These are phyloP conservation scores for Calephelis virginiensis DNA, from an alignment of 1,140 invertebrate genomes.

Conservation along the genomic window DNA sequence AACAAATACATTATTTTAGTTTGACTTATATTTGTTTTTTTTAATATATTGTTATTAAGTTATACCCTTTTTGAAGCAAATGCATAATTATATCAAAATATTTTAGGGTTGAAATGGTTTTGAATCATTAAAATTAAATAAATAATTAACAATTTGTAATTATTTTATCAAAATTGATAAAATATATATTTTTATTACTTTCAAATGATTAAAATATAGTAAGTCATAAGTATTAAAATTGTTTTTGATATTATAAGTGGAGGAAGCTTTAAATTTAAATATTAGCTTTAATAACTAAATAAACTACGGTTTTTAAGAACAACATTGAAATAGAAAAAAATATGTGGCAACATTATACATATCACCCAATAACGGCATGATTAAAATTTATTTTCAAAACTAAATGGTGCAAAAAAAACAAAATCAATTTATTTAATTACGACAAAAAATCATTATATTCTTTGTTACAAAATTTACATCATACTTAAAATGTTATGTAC, in stretches of 20 bases:
- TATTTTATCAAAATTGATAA: neutral
- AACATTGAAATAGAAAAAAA: constrained; percentile 12
- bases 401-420: neutral
- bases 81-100: too few species aligned
- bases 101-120: neutral
- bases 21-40: too few species aligned
- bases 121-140: neutral
- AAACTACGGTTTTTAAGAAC: constrained; percentile 29
- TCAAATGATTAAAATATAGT: constrained; percentile 14
- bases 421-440: neutral
- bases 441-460: neutral
- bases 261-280: constrained; percentile 75
- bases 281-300: constrained; percentile 72
- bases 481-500: too few species aligned
- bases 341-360: constrained; percentile 22
- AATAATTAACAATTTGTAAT: neutral
- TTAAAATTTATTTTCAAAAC: neutral
- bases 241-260: constrained; percentile 50
- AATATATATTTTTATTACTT: constrained; percentile 1
- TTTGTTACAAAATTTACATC: neutral
- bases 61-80: too few species aligned
- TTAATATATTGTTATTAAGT: too few species aligned
- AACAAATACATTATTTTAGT: too few species aligned
- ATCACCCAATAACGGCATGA: constrained; percentile 20
- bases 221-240: constrained; percentile 24